These are phyloP conservation scores for Andrena praecox DNA, from an alignment of 2,888 invertebrate species.

Conservation along the genomic window DNA sequence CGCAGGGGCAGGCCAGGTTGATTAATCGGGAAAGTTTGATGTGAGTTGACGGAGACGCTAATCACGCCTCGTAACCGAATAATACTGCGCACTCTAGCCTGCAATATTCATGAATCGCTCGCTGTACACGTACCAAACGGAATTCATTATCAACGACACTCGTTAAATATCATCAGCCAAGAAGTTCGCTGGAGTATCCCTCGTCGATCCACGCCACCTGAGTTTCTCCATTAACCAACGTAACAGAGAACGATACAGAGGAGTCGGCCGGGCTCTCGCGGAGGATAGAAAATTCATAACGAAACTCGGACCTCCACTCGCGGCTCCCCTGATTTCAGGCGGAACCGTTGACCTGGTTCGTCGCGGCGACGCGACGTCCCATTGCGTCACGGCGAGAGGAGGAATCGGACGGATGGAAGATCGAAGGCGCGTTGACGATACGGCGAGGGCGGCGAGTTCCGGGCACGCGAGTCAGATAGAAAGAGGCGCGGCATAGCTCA, in stretches of 20 bases:
- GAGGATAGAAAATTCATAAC: not conserved
- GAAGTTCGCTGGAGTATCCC: slow-evolving; percentile 20
- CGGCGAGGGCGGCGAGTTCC: slow-evolving; percentile 3
- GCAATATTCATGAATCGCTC: slow-evolving; percentile 72
- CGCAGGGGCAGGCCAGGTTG: slow-evolving; percentile 74
- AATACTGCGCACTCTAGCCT: slow-evolving; percentile 74
- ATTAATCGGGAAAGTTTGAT: slow-evolving; percentile 84
- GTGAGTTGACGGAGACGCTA: slow-evolving; percentile 83
- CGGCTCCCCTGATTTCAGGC: not conserved
- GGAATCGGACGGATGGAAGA: slow-evolving; percentile 1
- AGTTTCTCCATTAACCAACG: slow-evolving; percentile 9
- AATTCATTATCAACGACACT: slow-evolving; percentile 70
- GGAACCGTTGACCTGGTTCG: slow-evolving; percentile 9
- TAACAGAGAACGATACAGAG: not conserved
- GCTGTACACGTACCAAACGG: slow-evolving; percentile 70
- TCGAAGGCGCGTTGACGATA: slow-evolving; percentile 38
- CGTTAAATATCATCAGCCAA: slow-evolving; percentile 59
- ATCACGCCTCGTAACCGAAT: slow-evolving; percentile 83
- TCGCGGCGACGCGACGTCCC: too few species aligned
- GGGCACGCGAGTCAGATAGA: slow-evolving; percentile 53
- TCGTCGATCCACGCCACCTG: not conserved
- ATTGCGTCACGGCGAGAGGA: too few species aligned
- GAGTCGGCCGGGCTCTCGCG: too few species aligned
- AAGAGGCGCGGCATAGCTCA: slow-evolving; percentile 80
- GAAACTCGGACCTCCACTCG: not conserved